Percentiles rank a stretch among this genome's conserved stretches.
These are phyloP conservation scores for Gymnobelideus leadbeateri DNA, from an alignment of 2,113 vertebrate genomes.

Conservation along the genomic window DNA sequence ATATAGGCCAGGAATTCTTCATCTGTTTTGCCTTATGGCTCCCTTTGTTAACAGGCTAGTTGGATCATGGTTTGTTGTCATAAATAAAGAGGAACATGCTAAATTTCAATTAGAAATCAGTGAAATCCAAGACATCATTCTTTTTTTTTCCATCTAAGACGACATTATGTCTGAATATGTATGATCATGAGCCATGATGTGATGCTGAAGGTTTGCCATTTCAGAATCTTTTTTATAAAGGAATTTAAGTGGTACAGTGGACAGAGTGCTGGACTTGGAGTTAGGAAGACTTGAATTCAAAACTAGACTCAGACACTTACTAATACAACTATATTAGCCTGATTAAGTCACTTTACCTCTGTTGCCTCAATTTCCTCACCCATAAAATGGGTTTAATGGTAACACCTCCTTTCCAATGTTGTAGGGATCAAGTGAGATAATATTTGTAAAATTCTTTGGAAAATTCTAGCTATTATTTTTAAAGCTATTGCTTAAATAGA, in stretches of 20 bases:
- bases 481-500: not conserved
- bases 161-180: not conserved
- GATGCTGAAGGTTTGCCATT: not conserved
- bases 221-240: not conserved
- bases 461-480: not conserved
- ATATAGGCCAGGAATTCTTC: not conserved
- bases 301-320: not conserved
- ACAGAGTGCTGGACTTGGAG: not conserved
- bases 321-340: not conserved
- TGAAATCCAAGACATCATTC: not conserved
- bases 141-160: not conserved
- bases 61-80: not conserved
- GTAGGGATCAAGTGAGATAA: not conserved
- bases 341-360: not conserved
- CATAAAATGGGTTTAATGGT: not conserved
- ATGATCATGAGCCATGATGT: not conserved
- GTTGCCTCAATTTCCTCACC: not conserved
- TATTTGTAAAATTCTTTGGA: not conserved
- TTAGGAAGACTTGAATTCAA: not conserved
- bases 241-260: not conserved
- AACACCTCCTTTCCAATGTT: not conserved
- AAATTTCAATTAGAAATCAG: not conserved
- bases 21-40: not conserved
- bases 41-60: not conserved
- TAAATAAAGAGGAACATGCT: not conserved